Evolutionary conservation across 1,140 invertebrate species (phyloP), one percentile per base, ranked within the genome.

Genomic region (Drosophila carrolli): DNA sequence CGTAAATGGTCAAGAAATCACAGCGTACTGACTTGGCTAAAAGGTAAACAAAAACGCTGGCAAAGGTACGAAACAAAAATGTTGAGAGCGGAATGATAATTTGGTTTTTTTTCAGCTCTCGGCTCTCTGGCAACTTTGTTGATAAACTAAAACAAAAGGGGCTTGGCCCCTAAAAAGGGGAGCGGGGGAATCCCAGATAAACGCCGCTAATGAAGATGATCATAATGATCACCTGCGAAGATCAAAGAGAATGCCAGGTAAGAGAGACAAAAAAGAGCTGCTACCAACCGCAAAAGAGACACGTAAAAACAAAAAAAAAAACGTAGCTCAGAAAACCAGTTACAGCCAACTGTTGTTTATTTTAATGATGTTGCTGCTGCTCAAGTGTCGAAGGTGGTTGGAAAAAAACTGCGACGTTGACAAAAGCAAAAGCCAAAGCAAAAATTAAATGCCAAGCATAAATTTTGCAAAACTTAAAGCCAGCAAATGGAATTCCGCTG

Each of bases 1-100:
- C 83, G 84, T 88, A 88, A 88, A 88, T 88, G 83, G 80, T 89
- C 83, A 88, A 88, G 83, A 88, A 88, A 88, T 88, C 83, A 83
- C 77, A 89, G 41, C 83, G 80, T 66, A 88, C 83, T 88, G 60
- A 62, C 51, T 32, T 35, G 37, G 37, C 56, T 73, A 88, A 88
- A 86, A 86, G 83, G 83, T 86, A 86, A 86, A 86, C 83, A 86
- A 86, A 86, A 86, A 83, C 78, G 83, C 84, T 80, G 76, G 58
- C 79, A 74, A 88, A 83, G 83, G 83, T 86, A 78, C 75, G 65
- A 88, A 62, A 56, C 51, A 41, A 35, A 70, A 75, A 57, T 57
- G 71, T 59, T 56, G 38, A 84, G 74, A 74, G 14, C 62, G 32
- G n/a, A 14, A 46, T 35, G 10, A 16, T 29, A 10, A 14, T 23